phyloP scores from a whole-genome alignment of 2,797 vertebrate species.

The Novumbra hubbsi region DNA sequence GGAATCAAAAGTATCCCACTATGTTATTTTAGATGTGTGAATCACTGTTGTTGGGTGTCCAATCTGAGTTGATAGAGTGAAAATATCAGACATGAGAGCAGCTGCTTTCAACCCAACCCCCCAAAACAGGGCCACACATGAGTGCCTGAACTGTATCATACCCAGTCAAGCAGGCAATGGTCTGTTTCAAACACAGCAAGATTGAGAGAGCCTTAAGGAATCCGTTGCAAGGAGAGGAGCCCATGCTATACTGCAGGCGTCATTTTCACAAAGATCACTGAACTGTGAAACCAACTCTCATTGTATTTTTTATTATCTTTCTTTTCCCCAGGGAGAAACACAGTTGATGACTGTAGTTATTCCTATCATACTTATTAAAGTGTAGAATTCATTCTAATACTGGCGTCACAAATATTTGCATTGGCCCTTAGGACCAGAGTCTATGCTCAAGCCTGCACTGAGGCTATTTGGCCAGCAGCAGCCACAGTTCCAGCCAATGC shows the following conservation, averaged over 20 bases:
- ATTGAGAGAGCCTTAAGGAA: slow-evolving; percentile 20
- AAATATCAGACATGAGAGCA: slow-evolving; percentile 62
- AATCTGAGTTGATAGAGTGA: slow-evolving; percentile 56
- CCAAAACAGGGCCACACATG: slow-evolving; percentile 3
- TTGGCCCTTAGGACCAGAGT: slow-evolving; percentile 69
- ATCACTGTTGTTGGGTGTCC: slow-evolving; percentile 53
- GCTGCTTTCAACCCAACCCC: slow-evolving; percentile 50
- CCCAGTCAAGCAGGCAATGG: slow-evolving; percentile 30
- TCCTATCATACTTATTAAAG: neutral
- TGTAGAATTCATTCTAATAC: neutral
- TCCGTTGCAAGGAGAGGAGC: slow-evolving; percentile 21
- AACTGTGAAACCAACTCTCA: slow-evolving; percentile 1
- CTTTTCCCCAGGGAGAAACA: neutral
- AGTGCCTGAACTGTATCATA: slow-evolving; percentile 22
- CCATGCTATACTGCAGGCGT: too few species aligned
- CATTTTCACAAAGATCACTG: too few species aligned
- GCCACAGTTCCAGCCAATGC: slow-evolving; percentile 70
- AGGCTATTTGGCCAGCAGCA: slow-evolving; percentile 75
- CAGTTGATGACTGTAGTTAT: neutral
- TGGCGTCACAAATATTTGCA: neutral
- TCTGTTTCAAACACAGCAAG: slow-evolving; percentile 27
- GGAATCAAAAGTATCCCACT: slow-evolving; percentile 60
- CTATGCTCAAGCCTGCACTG: slow-evolving; percentile 69
- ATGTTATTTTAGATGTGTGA: slow-evolving; percentile 70
- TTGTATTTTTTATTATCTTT: neutral